Evolutionary conservation across 2,888 invertebrate genomes (phyloP).

Genomic region (Tyria jacobaeae): DNA sequence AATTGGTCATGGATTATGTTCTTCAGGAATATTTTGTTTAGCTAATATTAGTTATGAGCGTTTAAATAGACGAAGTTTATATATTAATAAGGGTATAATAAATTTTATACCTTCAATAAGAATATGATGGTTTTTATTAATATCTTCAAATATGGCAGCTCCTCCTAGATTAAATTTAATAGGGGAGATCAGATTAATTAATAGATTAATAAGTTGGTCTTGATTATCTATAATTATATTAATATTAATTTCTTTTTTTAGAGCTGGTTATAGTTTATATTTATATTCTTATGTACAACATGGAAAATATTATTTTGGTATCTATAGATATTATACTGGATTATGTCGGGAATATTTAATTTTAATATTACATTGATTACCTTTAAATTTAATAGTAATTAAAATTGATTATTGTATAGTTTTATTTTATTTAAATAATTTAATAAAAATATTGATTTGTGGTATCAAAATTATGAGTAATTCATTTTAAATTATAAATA

Average conservation of each 20-base stretch:
- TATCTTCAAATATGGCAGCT: constrained; percentile 88
- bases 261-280: constrained; percentile 88
- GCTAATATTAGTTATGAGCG: constrained; percentile 89
- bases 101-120: constrained; percentile 86
- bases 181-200: constrained; percentile 89
- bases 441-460: constrained; percentile 90
- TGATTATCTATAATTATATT: constrained; percentile 82
- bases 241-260: constrained; percentile 88
- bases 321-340: constrained; percentile 82
- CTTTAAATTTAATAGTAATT: constrained; percentile 88
- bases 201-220: constrained; percentile 85
- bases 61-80: constrained; percentile 86
- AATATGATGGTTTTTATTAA: constrained; percentile 89
- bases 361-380: constrained; percentile 88
- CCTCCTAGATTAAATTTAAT: constrained; percentile 90
- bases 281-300: constrained; percentile 88
- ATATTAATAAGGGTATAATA: constrained; percentile 88
- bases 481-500: constrained; percentile 82
- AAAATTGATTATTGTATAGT: constrained; percentile 82
- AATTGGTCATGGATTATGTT: constrained; percentile 89
- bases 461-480: constrained; percentile 85
- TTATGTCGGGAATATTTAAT: constrained; percentile 87
- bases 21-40: constrained; percentile 89
- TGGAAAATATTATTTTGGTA: constrained; percentile 82
- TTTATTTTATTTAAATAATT: constrained; percentile 88